Percentiles rank a stretch among this genome's conserved stretches.
Evolutionary conservation across 2,888 invertebrate genomes (phyloP).

Genomic region (Euzophera pinguis): DNA sequence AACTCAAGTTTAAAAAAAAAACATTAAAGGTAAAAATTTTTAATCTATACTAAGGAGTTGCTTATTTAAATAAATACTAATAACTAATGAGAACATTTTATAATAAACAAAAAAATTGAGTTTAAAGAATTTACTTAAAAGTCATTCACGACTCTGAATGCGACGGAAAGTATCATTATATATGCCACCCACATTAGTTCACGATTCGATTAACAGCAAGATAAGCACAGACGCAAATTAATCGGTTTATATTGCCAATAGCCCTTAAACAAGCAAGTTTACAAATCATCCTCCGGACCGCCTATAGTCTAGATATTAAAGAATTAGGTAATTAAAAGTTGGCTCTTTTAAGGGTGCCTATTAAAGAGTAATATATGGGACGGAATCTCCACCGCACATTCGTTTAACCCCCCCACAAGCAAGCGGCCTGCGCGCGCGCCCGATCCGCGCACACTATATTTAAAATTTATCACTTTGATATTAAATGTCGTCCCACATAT

Average conservation of each 20-base stretch:
- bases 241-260: constrained; percentile 21
- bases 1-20: too few species aligned
- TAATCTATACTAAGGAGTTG: too few species aligned
- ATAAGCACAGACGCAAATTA: constrained; percentile 11
- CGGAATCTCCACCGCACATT: constrained; percentile 37
- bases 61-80: too few species aligned
- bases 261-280: constrained; percentile 13
- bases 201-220: constrained; percentile 2
- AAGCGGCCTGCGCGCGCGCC: constrained; percentile 30
- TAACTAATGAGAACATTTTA: too few species aligned
- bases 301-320: constrained; percentile 53
- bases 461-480: constrained; percentile 57
- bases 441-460: constrained; percentile 37
- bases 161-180: too few species aligned
- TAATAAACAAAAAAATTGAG: too few species aligned
- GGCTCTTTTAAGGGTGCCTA: constrained; percentile 66
- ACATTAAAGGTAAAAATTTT: too few species aligned
- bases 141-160: too few species aligned
- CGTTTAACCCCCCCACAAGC: constrained; percentile 61
- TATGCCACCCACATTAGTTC: constrained; percentile 19
- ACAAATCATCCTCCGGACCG: constrained; percentile 40
- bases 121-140: too few species aligned
- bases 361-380: constrained; percentile 60
- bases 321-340: constrained; percentile 67
- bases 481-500: constrained; percentile 64